A percentile compares a stretch with the other conserved stretches of the same genome.
phyloP scores from a whole-genome alignment of 37 sponge, comb jelly and placozoan genomes.

The Hormiphora californensis region DNA sequence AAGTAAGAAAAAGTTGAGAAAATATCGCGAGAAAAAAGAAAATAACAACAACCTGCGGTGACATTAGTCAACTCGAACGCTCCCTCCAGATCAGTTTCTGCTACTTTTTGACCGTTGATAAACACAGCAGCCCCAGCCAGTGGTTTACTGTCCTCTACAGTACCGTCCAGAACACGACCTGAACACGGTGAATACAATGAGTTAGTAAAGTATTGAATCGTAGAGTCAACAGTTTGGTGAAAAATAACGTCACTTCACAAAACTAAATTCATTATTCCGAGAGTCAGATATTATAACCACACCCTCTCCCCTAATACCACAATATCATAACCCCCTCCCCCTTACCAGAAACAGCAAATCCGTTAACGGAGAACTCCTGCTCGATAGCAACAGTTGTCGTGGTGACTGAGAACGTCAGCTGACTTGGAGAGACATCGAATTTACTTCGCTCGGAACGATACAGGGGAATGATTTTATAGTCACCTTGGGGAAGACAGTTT shows the following conservation, averaged over 20 bases:
- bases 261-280: background rate
- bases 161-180: constrained; percentile 31
- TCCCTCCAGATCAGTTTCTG: constrained; percentile 16
- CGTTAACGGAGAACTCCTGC: constrained; percentile 74
- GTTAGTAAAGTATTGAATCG: background rate
- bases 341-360: constrained; percentile 75
- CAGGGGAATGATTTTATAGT: constrained; percentile 62
- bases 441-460: constrained; percentile 61
- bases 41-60: too few species aligned
- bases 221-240: background rate
- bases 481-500: too few species aligned
- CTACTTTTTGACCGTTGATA: constrained; percentile 45
- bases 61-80: constrained; percentile 42
- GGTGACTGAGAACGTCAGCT: constrained; percentile 61
- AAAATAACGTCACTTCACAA: too few species aligned
- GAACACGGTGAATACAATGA: background rate
- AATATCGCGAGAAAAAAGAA: too few species aligned
- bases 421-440: constrained; percentile 73
- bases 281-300: background rate
- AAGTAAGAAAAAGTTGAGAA: too few species aligned
- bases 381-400: constrained; percentile 61
- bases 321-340: too few species aligned
- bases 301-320: background rate
- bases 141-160: constrained; percentile 10
- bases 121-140: background rate